Evolutionary conservation across 2,113 vertebrate genomes (phyloP), one percentile per base, ranked within the genome.

Genomic region (Trachemys scripta): DNA sequence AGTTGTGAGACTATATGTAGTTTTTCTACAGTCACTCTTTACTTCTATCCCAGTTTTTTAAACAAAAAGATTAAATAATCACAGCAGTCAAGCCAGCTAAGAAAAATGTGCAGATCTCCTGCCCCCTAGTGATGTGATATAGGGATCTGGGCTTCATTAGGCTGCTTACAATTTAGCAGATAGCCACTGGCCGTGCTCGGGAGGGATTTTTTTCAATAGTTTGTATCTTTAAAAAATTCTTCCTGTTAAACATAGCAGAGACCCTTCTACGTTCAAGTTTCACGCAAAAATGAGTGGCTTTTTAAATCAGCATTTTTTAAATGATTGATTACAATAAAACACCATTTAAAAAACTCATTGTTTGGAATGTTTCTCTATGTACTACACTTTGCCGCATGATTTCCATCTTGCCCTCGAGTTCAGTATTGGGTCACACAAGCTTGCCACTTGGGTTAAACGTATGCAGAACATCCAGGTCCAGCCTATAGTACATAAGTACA

Each of bases 341-440:
- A 56, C 29, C 29, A 62, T 62, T 31, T 62, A 16, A 62, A 62
- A 62, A 31, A 35, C 5, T 14, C 29, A 31, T 31, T 62, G 29
- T 62, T 62, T 62, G 59, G 5, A 62, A 62, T 62, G 59, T 62
- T 62, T 62, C 12, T 62, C 27, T 29, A 17, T 8, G 65, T 69
- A n/a, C 35, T n/a, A 8, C 35, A 4, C 25, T 9, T 22, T 16
- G 31, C 35, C 11, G 59, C 1, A 0, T 0, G 0, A 2, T 82
- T 95, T 90, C 27, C 42, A 87, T 2, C 45, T 76, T 90, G 27
- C 57, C 19, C 49, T n/a, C 59, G 35, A 88, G 84, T 82, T 80
- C 2, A 1, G 4, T 80, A 80, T 0, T 35, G 1, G 2, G 10
- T 62, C 35, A 45, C 17, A 35, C 76, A 56, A 90, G 1, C 6